A percentile compares a stretch with the other conserved stretches of the same genome.
Conservation (phyloP, 2,797 vertebrate genomes). For the Austrolebias charrua region DNA sequence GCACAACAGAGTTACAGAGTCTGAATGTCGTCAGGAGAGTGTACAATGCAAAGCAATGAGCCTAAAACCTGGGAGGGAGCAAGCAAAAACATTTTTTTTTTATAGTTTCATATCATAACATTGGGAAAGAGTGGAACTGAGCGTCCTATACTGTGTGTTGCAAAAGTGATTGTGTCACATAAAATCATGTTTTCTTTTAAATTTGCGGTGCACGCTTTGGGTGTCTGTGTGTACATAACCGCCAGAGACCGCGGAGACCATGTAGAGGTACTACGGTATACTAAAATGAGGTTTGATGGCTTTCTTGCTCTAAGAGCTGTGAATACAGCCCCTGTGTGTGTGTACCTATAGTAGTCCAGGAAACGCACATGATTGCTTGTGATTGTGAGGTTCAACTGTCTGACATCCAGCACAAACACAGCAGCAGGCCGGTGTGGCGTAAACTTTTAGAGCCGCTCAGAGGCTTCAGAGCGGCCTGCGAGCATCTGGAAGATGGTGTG, state of each 20-base stretch:
- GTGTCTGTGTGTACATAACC: constrained; percentile 46
- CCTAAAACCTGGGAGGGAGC: constrained; percentile 60
- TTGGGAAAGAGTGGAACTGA: constrained; percentile 63
- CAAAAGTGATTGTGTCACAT: constrained; percentile 62
- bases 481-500: constrained; percentile 69
- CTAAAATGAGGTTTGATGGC: constrained; percentile 47
- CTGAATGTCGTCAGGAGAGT: constrained; percentile 69
- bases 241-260: constrained; percentile 23
- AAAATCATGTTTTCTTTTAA: constrained; percentile 53
- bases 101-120: constrained; percentile 70
- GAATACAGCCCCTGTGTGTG: constrained; percentile 33
- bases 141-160: constrained; percentile 57
- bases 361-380: constrained; percentile 66
- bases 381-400: constrained; percentile 59
- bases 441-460: constrained; percentile 41
- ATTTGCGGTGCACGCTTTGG: constrained; percentile 38
- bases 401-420: constrained; percentile 69
- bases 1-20: constrained; percentile 59
- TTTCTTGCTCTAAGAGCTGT: constrained; percentile 24
- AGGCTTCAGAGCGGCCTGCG: constrained; percentile 52
- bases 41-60: constrained; percentile 62
- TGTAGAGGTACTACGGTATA: constrained; percentile 9
- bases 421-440: constrained; percentile 25
- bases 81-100: constrained; percentile 62
- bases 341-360: constrained; percentile 57